Evolutionary conservation across 2,797 vertebrate species (phyloP).

Genomic region (Alosa sapidissima): DNA sequence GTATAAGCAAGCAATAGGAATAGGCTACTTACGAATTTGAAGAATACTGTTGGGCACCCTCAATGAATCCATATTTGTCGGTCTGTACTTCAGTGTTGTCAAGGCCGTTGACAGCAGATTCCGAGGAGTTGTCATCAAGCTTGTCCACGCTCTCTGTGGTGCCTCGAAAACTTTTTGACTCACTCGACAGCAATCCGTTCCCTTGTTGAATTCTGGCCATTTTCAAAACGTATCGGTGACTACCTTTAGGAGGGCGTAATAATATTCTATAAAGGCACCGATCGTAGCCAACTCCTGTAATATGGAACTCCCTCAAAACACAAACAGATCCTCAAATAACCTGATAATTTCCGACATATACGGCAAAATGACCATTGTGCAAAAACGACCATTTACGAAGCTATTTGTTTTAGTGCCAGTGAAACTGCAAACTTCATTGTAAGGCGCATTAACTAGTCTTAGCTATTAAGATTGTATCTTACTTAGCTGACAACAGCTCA

Average conservation of each 20-base stretch:
- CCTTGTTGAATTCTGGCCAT: slow-evolving; percentile 71
- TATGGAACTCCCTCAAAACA: background rate
- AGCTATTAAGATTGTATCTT: too few species aligned
- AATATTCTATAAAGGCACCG: background rate
- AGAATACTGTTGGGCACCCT: slow-evolving; percentile 79
- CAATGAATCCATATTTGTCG: slow-evolving; percentile 91
- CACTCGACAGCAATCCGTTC: slow-evolving; percentile 68
- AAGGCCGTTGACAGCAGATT: slow-evolving; percentile 76
- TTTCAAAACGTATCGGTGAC: slow-evolving; percentile 13
- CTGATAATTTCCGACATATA: background rate
- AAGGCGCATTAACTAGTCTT: too few species aligned
- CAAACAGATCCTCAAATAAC: background rate
- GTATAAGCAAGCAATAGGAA: background rate
- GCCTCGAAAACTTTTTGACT: slow-evolving; percentile 62
- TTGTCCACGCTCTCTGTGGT: slow-evolving; percentile 69
- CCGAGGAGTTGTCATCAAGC: slow-evolving; percentile 68
- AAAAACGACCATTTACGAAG: background rate
- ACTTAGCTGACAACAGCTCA: background rate
- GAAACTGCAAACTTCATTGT: background rate
- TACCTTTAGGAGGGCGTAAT: background rate
- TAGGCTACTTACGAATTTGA: slow-evolving; percentile 72
- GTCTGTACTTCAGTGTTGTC: slow-evolving; percentile 70
- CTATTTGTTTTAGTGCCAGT: background rate
- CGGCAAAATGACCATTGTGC: background rate
- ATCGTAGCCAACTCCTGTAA: background rate